Conservation (phyloP, 1,140 invertebrate species). For the Drosophila miranda region DNA sequence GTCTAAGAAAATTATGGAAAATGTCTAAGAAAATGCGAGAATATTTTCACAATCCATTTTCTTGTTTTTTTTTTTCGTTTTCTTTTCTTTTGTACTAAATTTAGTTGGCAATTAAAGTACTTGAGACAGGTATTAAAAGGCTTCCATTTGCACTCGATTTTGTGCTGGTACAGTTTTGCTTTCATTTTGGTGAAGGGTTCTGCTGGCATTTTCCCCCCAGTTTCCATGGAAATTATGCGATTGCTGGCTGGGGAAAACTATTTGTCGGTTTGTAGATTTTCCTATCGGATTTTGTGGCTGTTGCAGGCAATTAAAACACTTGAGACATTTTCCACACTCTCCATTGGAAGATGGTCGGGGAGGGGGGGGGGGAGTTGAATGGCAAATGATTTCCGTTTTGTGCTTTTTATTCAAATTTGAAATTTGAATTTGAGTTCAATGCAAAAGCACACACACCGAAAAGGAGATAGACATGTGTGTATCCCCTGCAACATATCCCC, state of each 20-base stretch:
- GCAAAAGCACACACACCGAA: neutral
- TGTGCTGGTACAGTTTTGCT: no score
- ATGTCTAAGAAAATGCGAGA: slow-evolving; percentile 1
- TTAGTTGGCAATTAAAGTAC: no score
- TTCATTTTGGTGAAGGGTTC: neutral
- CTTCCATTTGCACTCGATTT: no score
- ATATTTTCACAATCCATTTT: slow-evolving; percentile 2
- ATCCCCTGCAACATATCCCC: neutral
- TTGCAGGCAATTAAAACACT: slow-evolving; percentile 51
- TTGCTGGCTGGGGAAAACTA: slow-evolving; percentile 25
- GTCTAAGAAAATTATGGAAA: slow-evolving; percentile 29
- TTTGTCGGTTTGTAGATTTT: slow-evolving; percentile 20
- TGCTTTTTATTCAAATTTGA: slow-evolving; percentile 37
- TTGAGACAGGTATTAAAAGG: no score
- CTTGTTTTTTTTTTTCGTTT: neutral
- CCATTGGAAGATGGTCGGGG: neutral
- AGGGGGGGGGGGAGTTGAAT: neutral
- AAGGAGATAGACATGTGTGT: neutral
- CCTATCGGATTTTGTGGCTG: no score
- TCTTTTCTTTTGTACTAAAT: no score
- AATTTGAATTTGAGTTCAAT: slow-evolving; percentile 13
- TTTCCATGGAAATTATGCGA: no score
- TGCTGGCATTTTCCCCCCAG: slow-evolving; percentile 11
- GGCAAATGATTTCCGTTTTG: slow-evolving; percentile 50
- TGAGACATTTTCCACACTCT: slow-evolving; percentile 46